phyloP scores from a whole-genome alignment of 2,888 invertebrate species.

The Ecdyonurus torrentis region DNA sequence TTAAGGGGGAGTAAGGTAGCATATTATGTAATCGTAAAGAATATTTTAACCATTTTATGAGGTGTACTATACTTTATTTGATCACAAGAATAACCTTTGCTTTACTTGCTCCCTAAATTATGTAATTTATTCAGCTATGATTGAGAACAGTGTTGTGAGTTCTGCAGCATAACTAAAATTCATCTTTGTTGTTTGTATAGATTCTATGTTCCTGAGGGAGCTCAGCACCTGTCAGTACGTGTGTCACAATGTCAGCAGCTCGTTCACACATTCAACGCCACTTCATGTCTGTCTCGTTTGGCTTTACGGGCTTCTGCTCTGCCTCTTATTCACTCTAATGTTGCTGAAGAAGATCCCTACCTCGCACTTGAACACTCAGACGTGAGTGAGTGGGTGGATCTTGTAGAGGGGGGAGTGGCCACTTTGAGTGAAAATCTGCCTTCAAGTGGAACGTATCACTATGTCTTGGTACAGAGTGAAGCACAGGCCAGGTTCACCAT shows the following conservation, averaged over 20 bases:
- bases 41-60: too few relatives aligned
- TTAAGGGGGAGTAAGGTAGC: too few relatives aligned
- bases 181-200: conserved; percentile 17
- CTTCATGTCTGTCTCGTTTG: conserved; percentile 25
- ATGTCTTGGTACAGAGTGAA: conserved; percentile 27
- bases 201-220: conserved; percentile 29
- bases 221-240: conserved; percentile 26
- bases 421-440: conserved; percentile 26
- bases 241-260: conserved; percentile 26
- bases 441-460: conserved; percentile 30
- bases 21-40: too few relatives aligned
- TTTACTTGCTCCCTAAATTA: too few relatives aligned
- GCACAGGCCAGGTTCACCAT: conserved; percentile 26
- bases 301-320: conserved; percentile 25
- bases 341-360: conserved; percentile 10
- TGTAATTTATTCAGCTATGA: too few relatives aligned
- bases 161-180: too few relatives aligned
- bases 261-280: conserved; percentile 15
- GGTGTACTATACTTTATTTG: too few relatives aligned
- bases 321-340: conserved; percentile 23
- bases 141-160: too few relatives aligned
- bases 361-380: background rate
- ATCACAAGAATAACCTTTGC: too few relatives aligned
- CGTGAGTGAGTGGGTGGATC: conserved; percentile 13
- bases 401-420: conserved; percentile 22